Percentiles rank a stretch among this genome's conserved stretches.
These are phyloP conservation scores for Aleiodes testaceus DNA, from an alignment of 2,888 invertebrate species.

Conservation along the genomic window DNA sequence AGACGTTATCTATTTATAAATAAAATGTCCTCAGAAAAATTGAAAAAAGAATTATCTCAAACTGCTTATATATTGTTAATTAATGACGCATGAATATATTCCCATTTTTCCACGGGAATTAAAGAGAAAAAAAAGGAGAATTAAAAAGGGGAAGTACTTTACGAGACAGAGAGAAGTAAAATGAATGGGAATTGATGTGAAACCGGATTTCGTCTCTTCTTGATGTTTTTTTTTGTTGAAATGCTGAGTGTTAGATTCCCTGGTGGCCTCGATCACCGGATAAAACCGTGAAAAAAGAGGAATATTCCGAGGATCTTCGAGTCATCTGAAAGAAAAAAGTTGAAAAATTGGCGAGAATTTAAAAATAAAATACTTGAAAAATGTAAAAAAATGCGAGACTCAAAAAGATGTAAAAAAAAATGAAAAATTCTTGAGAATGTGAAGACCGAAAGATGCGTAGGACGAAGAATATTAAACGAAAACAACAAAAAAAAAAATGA, in stretches of 20 bases:
- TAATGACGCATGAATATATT: neutral
- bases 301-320: conserved; percentile 10
- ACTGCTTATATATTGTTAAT: neutral
- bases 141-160: neutral
- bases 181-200: neutral
- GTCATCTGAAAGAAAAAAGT: neutral
- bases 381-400: no score
- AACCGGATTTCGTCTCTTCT: conserved; percentile 29
- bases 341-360: neutral
- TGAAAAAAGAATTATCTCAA: neutral
- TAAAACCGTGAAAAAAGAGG: neutral
- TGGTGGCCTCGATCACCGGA: conserved; percentile 18
- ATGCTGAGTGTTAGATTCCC: neutral
- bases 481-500: no score
- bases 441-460: no score
- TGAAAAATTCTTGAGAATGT: no score
- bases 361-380: no score
- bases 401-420: no score
- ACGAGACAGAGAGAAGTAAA: conserved; percentile 12
- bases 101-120: no score
- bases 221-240: neutral
- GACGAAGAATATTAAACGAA: no score
- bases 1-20: no score
- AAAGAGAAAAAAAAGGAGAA: no score
- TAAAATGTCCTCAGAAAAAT: neutral